Evolutionary conservation across 2,797 vertebrate genomes (phyloP).

Genomic region (Apogon hyalosoma): DNA sequence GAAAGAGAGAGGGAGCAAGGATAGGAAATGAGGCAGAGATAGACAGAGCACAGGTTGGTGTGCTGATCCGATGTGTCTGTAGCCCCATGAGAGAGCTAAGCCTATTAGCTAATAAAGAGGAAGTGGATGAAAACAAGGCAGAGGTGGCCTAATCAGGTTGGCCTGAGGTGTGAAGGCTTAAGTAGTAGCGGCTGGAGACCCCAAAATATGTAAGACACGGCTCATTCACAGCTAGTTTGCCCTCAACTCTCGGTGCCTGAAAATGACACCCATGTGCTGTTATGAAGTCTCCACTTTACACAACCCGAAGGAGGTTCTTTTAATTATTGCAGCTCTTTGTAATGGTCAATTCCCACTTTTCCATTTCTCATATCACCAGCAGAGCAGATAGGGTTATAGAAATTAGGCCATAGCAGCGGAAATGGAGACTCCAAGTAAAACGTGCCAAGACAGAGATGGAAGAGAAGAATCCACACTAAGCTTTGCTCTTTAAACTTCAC

Average conservation of each 20-base stretch:
- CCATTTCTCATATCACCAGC: constrained; percentile 41
- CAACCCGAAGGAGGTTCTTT: constrained; percentile 32
- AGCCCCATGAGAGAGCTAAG: constrained; percentile 70
- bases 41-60: constrained; percentile 52
- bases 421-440: constrained; percentile 21
- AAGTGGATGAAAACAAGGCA: constrained; percentile 74
- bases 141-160: constrained; percentile 76
- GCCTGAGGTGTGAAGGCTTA: constrained; percentile 71
- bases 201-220: constrained; percentile 43
- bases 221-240: constrained; percentile 24
- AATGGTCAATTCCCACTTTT: constrained; percentile 42
- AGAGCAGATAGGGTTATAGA: constrained; percentile 35
- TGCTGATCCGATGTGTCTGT: constrained; percentile 59
- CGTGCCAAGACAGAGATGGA: constrained; percentile 12
- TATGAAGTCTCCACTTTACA: constrained; percentile 14
- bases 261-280: constrained; percentile 24
- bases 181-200: constrained; percentile 54
- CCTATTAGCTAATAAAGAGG: constrained; percentile 78
- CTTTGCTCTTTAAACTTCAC: constrained; percentile 8
- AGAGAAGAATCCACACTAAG: not conserved
- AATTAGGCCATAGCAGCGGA: constrained; percentile 27
- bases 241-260: constrained; percentile 20
- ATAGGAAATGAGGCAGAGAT: constrained; percentile 45
- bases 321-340: constrained; percentile 50
- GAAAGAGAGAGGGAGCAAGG: not conserved